phyloP scores from a whole-genome alignment of 2,797 vertebrate genomes.

The Coreius guichenoti region DNA sequence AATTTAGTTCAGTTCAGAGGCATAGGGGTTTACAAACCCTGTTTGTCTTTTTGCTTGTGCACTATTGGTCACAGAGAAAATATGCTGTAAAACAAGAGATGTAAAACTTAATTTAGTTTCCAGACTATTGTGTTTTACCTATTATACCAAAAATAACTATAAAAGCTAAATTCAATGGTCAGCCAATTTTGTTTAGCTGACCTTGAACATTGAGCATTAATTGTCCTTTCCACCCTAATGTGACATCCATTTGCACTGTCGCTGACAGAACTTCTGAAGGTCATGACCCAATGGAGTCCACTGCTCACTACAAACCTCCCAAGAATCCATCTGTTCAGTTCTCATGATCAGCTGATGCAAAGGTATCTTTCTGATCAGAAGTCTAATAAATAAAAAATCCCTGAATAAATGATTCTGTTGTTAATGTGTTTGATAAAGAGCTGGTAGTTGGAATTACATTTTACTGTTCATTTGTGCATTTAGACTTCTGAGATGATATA shows the following conservation, averaged over 20 bases:
- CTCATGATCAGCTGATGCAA: not conserved
- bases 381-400: not conserved
- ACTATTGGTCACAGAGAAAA: not conserved
- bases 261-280: constrained; percentile 29
- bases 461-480: not conserved
- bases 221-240: not conserved
- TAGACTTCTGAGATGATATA: not conserved
- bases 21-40: not conserved
- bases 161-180: not conserved
- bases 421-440: not conserved
- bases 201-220: not conserved
- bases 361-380: not conserved
- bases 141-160: not conserved
- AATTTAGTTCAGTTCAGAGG: not conserved
- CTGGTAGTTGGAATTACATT: not conserved
- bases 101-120: not conserved
- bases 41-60: not conserved
- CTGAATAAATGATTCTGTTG: not conserved
- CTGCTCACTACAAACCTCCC: no score
- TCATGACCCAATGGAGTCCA: constrained; percentile 49
- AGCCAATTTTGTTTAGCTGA: not conserved
- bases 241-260: constrained; percentile 56
- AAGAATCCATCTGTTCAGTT: constrained; percentile 4
- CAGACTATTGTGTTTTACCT: not conserved
- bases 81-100: not conserved